Conservation (phyloP, 2,888 invertebrate species). For the Anagyrus pseudococci region DNA sequence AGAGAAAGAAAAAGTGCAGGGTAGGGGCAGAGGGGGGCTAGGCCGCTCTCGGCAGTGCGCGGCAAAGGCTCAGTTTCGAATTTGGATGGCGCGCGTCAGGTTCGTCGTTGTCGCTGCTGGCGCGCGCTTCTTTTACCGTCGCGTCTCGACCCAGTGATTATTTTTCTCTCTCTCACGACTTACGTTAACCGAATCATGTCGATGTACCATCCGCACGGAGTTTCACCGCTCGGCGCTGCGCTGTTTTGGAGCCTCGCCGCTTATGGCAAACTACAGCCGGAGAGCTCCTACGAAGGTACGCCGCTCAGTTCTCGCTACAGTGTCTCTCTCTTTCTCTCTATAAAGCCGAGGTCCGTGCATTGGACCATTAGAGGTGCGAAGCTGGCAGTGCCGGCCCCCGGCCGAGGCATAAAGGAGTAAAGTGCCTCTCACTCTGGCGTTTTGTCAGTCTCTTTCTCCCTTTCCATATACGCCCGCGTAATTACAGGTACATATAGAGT, state of each 20-base stretch:
- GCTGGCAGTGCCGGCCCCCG: too few species aligned
- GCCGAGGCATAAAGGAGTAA: too few species aligned
- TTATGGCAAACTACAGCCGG: slow-evolving; percentile 40
- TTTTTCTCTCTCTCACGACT: too few species aligned
- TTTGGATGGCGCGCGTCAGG: slow-evolving; percentile 35
- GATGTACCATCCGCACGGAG: slow-evolving; percentile 52
- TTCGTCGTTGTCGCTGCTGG: neutral
- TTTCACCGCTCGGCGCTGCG: slow-evolving; percentile 48
- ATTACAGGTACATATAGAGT: too few species aligned
- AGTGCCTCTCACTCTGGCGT: too few species aligned
- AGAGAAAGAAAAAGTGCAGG: neutral
- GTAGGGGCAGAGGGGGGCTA: neutral
- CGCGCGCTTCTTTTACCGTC: too few species aligned
- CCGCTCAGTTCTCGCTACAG: too few species aligned
- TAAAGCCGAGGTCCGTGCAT: neutral
- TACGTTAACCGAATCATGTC: slow-evolving; percentile 22
- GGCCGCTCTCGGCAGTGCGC: slow-evolving; percentile 21
- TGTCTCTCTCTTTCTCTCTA: too few species aligned
- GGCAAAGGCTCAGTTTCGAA: slow-evolving; percentile 29
- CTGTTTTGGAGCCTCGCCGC: slow-evolving; percentile 52
- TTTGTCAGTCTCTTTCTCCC: too few species aligned
- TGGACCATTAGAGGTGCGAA: too few species aligned
- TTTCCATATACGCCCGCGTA: too few species aligned
- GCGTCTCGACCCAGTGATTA: too few species aligned
- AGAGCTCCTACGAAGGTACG: slow-evolving; percentile 22